Evolutionary conservation across 2,113 vertebrate genomes (phyloP).

Genomic region (Corapipo altera): DNA sequence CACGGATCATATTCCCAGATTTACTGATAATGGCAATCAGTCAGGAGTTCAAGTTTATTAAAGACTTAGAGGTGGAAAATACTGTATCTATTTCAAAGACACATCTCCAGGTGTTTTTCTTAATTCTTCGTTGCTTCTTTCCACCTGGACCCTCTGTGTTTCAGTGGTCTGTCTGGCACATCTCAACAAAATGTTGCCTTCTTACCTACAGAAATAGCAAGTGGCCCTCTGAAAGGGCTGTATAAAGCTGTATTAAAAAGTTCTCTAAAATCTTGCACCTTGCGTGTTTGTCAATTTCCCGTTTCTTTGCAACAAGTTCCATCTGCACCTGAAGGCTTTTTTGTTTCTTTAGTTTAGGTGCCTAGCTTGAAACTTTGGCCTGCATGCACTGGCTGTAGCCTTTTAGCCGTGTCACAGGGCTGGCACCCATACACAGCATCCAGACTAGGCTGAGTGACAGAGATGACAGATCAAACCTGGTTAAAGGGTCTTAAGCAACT

Average conservation of each 20-base stretch:
- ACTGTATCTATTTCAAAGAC: neutral
- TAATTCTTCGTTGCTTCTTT: neutral
- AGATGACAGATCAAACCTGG: constrained; percentile 72
- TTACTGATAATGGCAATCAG: neutral
- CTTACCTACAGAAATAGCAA: neutral
- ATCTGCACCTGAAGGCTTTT: neutral
- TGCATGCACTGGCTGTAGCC: neutral
- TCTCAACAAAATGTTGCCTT: neutral
- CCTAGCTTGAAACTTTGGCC: neutral
- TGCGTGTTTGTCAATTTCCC: neutral
- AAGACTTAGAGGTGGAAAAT: neutral
- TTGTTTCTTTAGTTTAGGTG: neutral
- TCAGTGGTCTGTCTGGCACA: neutral
- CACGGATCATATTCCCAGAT: neutral
- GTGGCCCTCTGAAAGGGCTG: neutral
- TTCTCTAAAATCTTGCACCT: neutral
- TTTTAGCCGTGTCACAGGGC: neutral
- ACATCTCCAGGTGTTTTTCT: neutral
- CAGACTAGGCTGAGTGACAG: neutral
- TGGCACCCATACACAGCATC: neutral
- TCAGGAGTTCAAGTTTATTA: neutral
- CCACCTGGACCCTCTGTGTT: neutral
- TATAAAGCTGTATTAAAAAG: neutral
- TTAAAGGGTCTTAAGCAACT: constrained; percentile 62
- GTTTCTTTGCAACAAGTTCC: neutral